A percentile compares a stretch with the other conserved stretches of the same genome.
Conservation (phyloP, 2,797 vertebrate genomes). For the Rhincodon typus region DNA sequence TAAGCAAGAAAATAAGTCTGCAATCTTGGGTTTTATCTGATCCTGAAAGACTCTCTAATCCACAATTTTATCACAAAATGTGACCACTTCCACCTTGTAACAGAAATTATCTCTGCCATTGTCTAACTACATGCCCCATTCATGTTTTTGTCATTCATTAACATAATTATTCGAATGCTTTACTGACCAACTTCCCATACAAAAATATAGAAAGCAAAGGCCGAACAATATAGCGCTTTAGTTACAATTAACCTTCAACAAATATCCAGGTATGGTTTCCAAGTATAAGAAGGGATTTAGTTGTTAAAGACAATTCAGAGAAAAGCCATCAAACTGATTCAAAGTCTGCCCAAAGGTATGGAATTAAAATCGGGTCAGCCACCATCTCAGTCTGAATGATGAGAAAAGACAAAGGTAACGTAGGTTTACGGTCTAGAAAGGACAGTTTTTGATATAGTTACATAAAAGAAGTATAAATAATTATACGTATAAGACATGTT, state of each 20-base stretch:
- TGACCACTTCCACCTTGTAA: neutral
- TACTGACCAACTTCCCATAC: neutral
- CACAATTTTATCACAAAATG: neutral
- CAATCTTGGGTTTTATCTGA: neutral
- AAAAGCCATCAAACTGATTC: neutral
- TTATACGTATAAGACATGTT: neutral
- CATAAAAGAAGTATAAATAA: neutral
- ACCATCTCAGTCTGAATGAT: neutral
- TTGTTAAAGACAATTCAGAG: neutral
- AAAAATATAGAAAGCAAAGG: neutral
- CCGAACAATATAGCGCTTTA: neutral
- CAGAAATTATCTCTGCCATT: neutral
- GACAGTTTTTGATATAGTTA: neutral
- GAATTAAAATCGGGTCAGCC: neutral
- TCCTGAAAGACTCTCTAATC: neutral
- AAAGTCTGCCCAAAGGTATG: too few species aligned
- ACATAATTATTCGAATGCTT: neutral
- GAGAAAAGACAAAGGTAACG: neutral
- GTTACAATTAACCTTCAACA: neutral
- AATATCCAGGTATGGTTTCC: neutral
- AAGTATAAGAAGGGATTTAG: neutral
- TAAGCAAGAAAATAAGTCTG: neutral
- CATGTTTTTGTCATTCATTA: neutral
- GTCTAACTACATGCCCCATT: neutral
- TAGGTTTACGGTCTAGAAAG: neutral